Evolutionary conservation across 2,888 invertebrate species (phyloP).

Genomic region (Rhamphomyia laevipes): DNA sequence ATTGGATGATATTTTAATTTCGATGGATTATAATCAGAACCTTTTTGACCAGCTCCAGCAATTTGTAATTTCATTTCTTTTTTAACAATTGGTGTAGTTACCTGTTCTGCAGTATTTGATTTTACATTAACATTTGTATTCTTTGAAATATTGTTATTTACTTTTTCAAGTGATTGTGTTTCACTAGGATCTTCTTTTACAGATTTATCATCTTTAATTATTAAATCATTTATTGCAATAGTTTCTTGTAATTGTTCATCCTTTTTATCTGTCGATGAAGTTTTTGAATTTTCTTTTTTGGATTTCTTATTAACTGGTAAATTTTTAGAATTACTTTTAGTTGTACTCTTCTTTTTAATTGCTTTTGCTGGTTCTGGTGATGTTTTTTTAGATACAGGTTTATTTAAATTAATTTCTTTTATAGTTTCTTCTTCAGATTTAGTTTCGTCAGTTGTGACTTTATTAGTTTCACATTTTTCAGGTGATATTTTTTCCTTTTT

Average conservation of each 20-base stretch:
- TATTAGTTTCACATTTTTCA: background rate
- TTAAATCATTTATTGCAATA: background rate
- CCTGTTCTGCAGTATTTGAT: background rate
- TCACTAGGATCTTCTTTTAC: background rate
- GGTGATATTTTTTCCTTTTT: background rate
- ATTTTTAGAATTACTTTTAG: constrained; percentile 6
- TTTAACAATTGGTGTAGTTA: constrained; percentile 2
- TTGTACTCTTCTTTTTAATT: constrained; percentile 4
- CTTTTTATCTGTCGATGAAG: background rate
- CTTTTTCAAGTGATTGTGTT: background rate
- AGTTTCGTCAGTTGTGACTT: too few species aligned
- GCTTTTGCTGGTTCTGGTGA: background rate
- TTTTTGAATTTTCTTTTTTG: constrained; percentile 5
- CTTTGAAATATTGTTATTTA: constrained; percentile 2
- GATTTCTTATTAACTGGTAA: constrained; percentile 3
- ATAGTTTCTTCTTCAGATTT: background rate
- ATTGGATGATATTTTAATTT: constrained; percentile 69
- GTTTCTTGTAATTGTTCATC: background rate
- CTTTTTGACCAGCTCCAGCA: constrained; percentile 20
- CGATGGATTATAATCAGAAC: constrained; percentile 55
- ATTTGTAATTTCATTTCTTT: constrained; percentile 19
- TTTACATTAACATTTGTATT: constrained; percentile 3
- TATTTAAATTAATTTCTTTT: background rate
- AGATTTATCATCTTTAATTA: background rate
- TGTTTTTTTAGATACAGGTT: background rate